phyloP scores from a whole-genome alignment of 2,888 invertebrate species.

The Drosophila limbata region DNA sequence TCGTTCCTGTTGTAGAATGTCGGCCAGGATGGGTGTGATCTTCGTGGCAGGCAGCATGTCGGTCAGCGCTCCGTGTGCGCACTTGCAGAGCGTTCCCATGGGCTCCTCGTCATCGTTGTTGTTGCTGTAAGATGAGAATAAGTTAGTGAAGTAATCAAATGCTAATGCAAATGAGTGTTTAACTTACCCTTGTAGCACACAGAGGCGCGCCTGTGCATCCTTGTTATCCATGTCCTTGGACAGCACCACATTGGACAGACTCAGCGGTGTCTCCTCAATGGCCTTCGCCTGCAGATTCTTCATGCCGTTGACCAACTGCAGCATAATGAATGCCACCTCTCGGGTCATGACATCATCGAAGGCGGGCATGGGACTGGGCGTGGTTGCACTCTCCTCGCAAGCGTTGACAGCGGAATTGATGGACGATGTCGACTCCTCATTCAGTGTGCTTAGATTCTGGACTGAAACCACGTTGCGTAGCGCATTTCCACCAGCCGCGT shows the following conservation, averaged over 20 bases:
- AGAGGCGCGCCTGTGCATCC: conserved; percentile 89
- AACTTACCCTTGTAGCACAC: conserved; percentile 91
- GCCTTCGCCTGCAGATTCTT: conserved; percentile 93
- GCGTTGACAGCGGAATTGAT: conserved; percentile 26
- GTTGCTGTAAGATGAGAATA: conserved; percentile 85
- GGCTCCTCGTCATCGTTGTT: conserved; percentile 89
- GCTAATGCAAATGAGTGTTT: neutral
- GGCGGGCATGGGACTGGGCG: conserved; percentile 79
- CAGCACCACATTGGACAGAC: conserved; percentile 90
- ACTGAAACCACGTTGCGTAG: conserved; percentile 86
- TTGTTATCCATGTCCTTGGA: conserved; percentile 88
- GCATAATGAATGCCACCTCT: conserved; percentile 91
- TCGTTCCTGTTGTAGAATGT: conserved; percentile 87
- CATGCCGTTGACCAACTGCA: conserved; percentile 92
- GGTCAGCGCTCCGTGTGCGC: conserved; percentile 90
- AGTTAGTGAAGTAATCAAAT: neutral
- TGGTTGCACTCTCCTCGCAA: conserved; percentile 45
- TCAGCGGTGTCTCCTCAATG: conserved; percentile 91
- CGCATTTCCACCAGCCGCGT: conserved; percentile 58
- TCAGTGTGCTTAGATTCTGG: conserved; percentile 84
- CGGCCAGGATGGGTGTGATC: conserved; percentile 89
- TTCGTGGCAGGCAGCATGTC: conserved; percentile 89
- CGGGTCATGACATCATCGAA: conserved; percentile 86
- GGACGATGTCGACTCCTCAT: conserved; percentile 75
- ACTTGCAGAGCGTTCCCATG: conserved; percentile 91